A percentile compares a stretch with the other conserved stretches of the same genome.
Evolutionary conservation across 2,888 invertebrate species (phyloP).

Genomic region (Tenodera sinensis): DNA sequence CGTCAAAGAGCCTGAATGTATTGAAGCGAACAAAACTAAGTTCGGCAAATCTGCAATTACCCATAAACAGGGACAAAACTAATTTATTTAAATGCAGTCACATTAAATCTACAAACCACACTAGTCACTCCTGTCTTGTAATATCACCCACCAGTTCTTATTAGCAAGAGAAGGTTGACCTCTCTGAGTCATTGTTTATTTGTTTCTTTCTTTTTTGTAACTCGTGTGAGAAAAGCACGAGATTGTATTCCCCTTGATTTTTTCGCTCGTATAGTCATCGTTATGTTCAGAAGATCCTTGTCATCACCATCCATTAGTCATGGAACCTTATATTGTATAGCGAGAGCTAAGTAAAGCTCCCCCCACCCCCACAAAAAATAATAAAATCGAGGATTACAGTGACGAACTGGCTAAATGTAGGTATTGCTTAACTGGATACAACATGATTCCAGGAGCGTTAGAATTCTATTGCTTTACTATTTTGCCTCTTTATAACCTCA

Average conservation of each 20-base stretch:
- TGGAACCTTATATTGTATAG: not conserved
- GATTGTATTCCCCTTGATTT: not conserved
- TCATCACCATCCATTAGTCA: not conserved
- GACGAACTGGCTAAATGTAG: not conserved
- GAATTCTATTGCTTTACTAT: not conserved
- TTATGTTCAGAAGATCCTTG: not conserved
- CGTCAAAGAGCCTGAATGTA: not conserved
- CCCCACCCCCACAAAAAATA: too few species aligned
- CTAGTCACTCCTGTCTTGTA: not conserved
- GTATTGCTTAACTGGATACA: too few species aligned
- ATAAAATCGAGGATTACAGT: not conserved
- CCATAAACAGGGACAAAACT: not conserved
- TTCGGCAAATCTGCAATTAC: not conserved
- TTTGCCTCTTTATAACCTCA: too few species aligned
- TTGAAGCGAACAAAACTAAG: not conserved
- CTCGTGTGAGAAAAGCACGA: not conserved
- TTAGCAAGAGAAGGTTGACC: not conserved
- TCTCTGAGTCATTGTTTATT: not conserved
- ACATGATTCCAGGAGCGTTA: not conserved
- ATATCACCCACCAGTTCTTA: not conserved
- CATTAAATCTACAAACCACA: not conserved
- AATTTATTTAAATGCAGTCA: not conserved
- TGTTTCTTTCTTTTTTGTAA: not conserved
- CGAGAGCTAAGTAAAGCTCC: not conserved
- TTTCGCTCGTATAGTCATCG: not conserved